phyloP scores from a whole-genome alignment of 2,113 vertebrate genomes.

The Neogobius melanostomus region DNA sequence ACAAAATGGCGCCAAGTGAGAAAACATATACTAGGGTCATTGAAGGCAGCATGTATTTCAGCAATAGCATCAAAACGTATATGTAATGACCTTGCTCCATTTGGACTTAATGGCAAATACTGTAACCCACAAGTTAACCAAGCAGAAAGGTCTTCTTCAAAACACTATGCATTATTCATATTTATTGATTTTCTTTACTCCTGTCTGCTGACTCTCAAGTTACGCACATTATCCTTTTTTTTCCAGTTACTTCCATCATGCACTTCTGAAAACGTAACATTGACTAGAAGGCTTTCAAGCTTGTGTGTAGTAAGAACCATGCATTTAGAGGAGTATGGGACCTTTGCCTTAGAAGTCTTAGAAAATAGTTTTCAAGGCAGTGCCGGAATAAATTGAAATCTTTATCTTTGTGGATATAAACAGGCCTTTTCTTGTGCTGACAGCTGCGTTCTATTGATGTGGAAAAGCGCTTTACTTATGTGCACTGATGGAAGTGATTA shows the following conservation, averaged over 20 bases:
- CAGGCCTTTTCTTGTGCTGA: constrained; percentile 1
- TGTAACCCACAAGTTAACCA: not conserved
- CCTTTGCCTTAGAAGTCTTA: constrained; percentile 12
- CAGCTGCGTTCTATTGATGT: constrained; percentile 9
- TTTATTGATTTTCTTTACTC: constrained; percentile 1
- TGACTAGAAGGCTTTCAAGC: not conserved
- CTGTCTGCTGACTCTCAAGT: constrained; percentile 8
- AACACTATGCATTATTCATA: not conserved
- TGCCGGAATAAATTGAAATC: constrained; percentile 23
- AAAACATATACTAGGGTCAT: no score
- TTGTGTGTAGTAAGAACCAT: constrained; percentile 2
- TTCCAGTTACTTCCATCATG: not conserved
- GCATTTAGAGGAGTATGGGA: not conserved
- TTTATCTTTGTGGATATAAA: constrained; percentile 17
- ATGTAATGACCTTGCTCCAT: no score
- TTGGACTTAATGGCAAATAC: no score
- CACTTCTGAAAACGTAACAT: not conserved
- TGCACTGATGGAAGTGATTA: constrained; percentile 3
- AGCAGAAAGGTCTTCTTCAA: not conserved
- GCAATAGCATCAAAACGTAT: no score
- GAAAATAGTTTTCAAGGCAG: constrained; percentile 30
- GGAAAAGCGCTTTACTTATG: constrained; percentile 1
- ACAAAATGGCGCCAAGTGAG: no score
- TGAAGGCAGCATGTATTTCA: no score
- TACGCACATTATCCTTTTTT: constrained; percentile 2